Evolutionary conservation across 2,888 invertebrate genomes (phyloP), one percentile per base, ranked within the genome.

Genomic region (Drosophila lutescens): DNA sequence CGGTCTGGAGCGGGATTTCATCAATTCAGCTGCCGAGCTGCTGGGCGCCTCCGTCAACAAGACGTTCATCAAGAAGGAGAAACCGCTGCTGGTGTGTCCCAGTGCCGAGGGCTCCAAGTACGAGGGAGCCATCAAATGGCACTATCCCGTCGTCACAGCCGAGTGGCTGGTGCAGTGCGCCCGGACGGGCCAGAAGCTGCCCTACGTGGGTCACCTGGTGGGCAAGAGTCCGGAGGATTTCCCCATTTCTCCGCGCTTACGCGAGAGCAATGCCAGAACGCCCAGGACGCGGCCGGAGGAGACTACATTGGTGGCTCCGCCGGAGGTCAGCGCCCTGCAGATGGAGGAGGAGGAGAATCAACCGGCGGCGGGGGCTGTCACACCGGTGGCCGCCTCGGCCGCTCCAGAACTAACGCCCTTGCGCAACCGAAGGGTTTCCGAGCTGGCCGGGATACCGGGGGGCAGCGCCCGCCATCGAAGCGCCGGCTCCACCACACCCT

Each of bases 61-160:
- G 78, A 94, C 94, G 51, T 95, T 96, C 90, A 94, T 95, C 0
- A 93, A 95, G 68, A 94, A 94, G 75, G 95, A 95, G 0, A 96
- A 95, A 0, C 98, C 98, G 0, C 96, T 98, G 91, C 93, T 98
- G 0, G 93, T 98, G 4, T 96, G 96, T 75, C 95, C 95, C 6
- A 93, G 93, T 0, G 93, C 96, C 0, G 93, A 93, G 20, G 97
- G 98, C 0, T 96, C 96, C 80, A 98, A 98, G 90, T 96, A 96
- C 89, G 93, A 93, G 43, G 98, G 97, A 0, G 96, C 97, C 0
- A 85, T 96, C 0, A 97, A 96, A 90, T 98, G 98, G 98, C 94
- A 88, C 36, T 92, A 97, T 63, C 98, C 97, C 0, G 96, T 96
- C 1, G 95, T 98, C 0, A 94, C 91, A 0, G 95, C 95, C 10